Percentiles rank a stretch among this genome's conserved stretches.
These are phyloP conservation scores for Bradypodion pumilum DNA, from an alignment of 2,797 vertebrate genomes.

Conservation along the genomic window DNA sequence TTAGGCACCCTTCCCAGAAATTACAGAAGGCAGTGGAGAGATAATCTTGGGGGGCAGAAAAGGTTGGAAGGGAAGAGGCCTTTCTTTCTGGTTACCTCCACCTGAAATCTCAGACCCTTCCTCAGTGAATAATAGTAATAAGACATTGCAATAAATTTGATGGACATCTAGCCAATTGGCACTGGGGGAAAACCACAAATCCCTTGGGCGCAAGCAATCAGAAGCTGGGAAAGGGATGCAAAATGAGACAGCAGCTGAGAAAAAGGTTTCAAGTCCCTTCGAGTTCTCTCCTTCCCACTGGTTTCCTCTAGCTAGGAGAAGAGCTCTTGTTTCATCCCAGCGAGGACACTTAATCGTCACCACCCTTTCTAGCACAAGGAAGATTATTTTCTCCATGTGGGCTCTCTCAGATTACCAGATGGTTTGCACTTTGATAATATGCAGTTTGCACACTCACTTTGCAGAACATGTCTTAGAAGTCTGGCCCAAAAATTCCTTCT, in stretches of 20 bases:
- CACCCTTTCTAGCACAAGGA: constrained; percentile 56
- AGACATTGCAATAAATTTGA: constrained; percentile 43
- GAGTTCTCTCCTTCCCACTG: neutral
- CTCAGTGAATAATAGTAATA: constrained; percentile 34
- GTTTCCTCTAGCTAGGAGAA: constrained; percentile 48
- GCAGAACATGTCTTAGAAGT: neutral
- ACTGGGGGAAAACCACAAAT: constrained; percentile 45
- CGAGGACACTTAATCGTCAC: constrained; percentile 51
- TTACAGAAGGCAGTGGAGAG: constrained; percentile 42
- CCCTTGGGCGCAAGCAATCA: constrained; percentile 52
- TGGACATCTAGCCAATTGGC: constrained; percentile 35
- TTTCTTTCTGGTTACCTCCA: constrained; percentile 39
- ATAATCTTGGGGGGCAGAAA: constrained; percentile 28
- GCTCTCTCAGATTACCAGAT: constrained; percentile 57
- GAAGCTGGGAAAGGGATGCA: constrained; percentile 60
- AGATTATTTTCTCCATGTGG: constrained; percentile 51
- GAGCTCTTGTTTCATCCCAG: constrained; percentile 60
- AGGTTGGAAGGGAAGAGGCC: constrained; percentile 62
- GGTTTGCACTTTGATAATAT: constrained; percentile 59
- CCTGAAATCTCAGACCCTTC: constrained; percentile 34
- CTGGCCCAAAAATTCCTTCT: neutral
- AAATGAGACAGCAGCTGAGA: constrained; percentile 35
- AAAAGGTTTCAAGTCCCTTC: neutral
- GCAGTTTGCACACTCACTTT: constrained; percentile 22
- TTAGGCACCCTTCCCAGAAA: constrained; percentile 53